phyloP scores from a whole-genome alignment of 2,888 invertebrate species.

The Napeogenes inachia region DNA sequence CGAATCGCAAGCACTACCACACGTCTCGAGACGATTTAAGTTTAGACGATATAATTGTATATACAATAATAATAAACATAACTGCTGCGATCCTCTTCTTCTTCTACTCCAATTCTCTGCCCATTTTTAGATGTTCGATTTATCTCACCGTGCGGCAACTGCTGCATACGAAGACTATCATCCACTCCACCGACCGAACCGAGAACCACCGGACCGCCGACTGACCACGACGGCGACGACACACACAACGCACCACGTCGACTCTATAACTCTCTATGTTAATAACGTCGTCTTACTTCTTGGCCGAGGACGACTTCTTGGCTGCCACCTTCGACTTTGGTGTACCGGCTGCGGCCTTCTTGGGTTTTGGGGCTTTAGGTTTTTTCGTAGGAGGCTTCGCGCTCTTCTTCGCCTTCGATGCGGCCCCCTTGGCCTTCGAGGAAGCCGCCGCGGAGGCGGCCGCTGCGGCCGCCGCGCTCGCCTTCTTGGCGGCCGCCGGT shows the following conservation, averaged over 20 bases:
- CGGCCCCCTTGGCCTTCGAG: constrained; percentile 36
- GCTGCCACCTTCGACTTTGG: constrained; percentile 35
- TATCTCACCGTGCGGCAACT: too few species aligned
- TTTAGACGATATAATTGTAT: too few species aligned
- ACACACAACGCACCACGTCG: constrained; percentile 8
- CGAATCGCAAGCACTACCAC: too few species aligned
- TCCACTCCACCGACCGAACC: constrained; percentile 1
- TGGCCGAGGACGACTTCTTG: constrained; percentile 34
- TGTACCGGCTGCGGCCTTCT: constrained; percentile 41
- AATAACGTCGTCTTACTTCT: constrained; percentile 30
- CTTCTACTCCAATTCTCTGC: too few species aligned
- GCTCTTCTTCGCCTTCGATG: constrained; percentile 49
- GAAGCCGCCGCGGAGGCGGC: constrained; percentile 33
- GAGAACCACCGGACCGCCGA: neutral
- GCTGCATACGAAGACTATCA: neutral
- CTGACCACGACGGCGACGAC: constrained; percentile 13
- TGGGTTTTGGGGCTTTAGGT: constrained; percentile 56
- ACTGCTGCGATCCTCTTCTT: too few species aligned
- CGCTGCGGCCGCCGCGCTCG: constrained; percentile 34
- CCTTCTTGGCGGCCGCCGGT: constrained; percentile 33
- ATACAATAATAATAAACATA: too few species aligned
- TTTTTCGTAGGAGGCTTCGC: constrained; percentile 52
- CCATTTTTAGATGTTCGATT: too few species aligned
- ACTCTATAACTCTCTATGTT: constrained; percentile 7
- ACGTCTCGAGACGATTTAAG: too few species aligned